Conservation (phyloP, 2,113 vertebrate genomes). For the Aptenodytes forsteri region DNA sequence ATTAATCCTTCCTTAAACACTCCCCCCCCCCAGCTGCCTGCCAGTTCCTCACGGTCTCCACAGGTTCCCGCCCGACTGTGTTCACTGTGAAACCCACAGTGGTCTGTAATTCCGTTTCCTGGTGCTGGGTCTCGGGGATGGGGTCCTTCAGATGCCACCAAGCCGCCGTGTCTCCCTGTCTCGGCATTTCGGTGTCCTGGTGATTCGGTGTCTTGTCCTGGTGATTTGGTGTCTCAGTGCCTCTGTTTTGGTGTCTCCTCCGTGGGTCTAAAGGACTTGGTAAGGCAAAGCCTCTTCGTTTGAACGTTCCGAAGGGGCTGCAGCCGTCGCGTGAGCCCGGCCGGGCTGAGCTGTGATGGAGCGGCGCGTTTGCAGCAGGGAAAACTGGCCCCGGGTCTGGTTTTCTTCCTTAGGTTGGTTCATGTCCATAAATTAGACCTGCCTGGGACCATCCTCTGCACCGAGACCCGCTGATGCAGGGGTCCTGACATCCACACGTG, state of each 20-base stretch:
- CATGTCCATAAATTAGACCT: not conserved
- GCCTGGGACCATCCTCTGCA: not conserved
- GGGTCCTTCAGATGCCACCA: not conserved
- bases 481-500: not conserved
- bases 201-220: not conserved
- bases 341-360: not conserved
- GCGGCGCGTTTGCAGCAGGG: not conserved
- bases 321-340: fast-evolving
- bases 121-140: fast-evolving
- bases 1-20: not conserved
- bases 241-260: not conserved
- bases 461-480: fast-evolving
- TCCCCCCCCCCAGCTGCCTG: not conserved
- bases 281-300: not conserved
- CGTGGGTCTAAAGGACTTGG: not conserved
- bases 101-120: fast-evolving
- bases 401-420: not conserved
- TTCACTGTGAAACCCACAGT: not conserved
- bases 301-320: not conserved
- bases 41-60: fast-evolving
- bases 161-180: fast-evolving
- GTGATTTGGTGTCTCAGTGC: not conserved
- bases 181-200: fast-evolving
- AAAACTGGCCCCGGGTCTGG: not conserved
- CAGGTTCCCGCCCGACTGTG: not conserved